Percentiles rank a stretch among this genome's conserved stretches.
Evolutionary conservation across 2,888 invertebrate species (phyloP).

Genomic region (Drosophila meridiana): DNA sequence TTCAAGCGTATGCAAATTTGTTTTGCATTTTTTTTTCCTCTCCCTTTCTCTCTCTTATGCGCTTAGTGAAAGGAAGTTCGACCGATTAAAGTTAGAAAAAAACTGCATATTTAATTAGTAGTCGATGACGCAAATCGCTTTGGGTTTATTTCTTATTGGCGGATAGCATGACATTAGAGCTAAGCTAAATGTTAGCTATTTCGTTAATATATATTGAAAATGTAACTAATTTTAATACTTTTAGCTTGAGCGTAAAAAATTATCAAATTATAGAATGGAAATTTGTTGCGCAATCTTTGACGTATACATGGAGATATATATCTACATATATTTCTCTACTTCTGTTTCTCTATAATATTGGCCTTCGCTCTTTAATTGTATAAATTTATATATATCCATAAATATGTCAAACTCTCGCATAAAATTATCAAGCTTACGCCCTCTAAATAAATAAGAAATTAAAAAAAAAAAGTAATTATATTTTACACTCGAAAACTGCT

Average conservation of each 20-base stretch:
- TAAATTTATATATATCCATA: too few relatives aligned
- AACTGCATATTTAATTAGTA: slow-evolving; percentile 30
- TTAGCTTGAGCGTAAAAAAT: neutral
- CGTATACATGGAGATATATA: neutral
- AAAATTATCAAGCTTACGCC: neutral
- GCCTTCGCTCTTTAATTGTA: too few relatives aligned
- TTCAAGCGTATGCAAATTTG: slow-evolving; percentile 37
- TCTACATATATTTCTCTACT: neutral
- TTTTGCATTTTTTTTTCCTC: slow-evolving; percentile 6
- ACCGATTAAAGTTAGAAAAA: slow-evolving; percentile 20
- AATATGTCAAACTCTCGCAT: neutral
- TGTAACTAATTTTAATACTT: neutral
- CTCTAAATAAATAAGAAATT: neutral
- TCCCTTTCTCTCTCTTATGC: neutral
- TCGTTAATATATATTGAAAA: neutral
- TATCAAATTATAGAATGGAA: too few relatives aligned
- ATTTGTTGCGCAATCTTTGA: too few relatives aligned
- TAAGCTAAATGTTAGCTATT: neutral
- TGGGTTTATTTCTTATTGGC: neutral
- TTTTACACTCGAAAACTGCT: neutral
- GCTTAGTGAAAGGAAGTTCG: slow-evolving; percentile 48
- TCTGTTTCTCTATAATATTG: neutral
- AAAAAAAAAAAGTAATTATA: neutral
- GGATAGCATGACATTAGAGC: neutral
- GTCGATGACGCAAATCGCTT: slow-evolving; percentile 34